A percentile compares a stretch with the other conserved stretches of the same genome.
Conservation (phyloP, 2,797 vertebrate species). For the Bucorvus abyssinicus region DNA sequence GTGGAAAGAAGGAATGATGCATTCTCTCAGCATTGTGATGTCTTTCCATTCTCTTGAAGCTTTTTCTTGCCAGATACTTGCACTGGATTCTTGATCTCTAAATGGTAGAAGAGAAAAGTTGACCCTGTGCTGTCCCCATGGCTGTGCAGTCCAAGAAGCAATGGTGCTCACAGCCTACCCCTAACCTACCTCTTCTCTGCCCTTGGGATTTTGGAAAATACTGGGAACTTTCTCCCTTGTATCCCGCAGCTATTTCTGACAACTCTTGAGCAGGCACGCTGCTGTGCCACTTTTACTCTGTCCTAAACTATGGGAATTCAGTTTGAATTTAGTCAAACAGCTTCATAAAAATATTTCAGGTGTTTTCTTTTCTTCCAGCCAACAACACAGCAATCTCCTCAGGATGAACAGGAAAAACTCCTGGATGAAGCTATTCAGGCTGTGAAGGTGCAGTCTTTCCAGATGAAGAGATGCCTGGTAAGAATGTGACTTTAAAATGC, state of each 20-base stretch:
- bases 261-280: neutral
- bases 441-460: constrained; percentile 98
- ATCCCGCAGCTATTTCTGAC: neutral
- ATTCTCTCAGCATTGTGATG: neutral
- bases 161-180: neutral
- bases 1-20: neutral
- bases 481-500: constrained; percentile 38
- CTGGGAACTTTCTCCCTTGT: neutral
- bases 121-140: neutral
- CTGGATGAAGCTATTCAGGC: constrained; percentile 97
- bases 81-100: neutral
- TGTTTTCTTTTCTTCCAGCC: constrained; percentile 74
- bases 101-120: neutral
- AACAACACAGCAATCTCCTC: constrained; percentile 94
- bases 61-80: neutral
- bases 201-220: neutral
- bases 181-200: neutral
- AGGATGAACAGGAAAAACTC: constrained; percentile 98
- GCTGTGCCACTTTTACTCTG: neutral
- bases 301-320: neutral
- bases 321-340: neutral
- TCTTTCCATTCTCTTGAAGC: neutral
- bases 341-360: neutral
- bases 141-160: neutral
- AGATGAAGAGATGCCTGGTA: constrained; percentile 99